Base-by-base conservation (phyloP, 2,888 invertebrate species). In the Ormia ochracea region DNA sequence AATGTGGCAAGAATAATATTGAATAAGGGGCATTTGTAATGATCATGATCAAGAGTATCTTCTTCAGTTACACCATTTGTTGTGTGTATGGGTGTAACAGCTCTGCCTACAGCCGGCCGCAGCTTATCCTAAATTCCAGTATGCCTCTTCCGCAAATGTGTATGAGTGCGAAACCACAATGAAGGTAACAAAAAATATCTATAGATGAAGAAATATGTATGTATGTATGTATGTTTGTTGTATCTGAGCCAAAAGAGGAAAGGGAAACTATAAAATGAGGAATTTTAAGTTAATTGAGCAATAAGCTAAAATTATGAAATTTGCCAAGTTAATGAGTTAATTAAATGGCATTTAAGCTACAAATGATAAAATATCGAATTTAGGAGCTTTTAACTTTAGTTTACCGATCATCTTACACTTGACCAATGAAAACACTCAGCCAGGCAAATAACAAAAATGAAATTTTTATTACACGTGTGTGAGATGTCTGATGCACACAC, bases 271-370 rank as follows among this genome's bases (percentile, higher is more conserved):
- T 80, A 76, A 80, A 80, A 66, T 66, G 54, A 68, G 70, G 72
- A 80, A 80, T 80, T 79, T 80, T 76, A 80, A 61, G 75, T 75
- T 75, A 80, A 80, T 80, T 80, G 75, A 80, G 75, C 79, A 66
- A 76, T 80, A 76, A 80, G 66, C 54, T 45, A 75, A 76, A 80
- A 79, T 75, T 75, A 79, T 75, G 74, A 79, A 74, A 75, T 75
- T 79, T 79, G 79, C 79, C 69, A 70, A 75, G 65, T 75, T 75
- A 79, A 79, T 79, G 69, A 79, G 74, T 74, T 79, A 75, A 79
- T 75, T 75, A 75, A 80, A 75, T 66, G 61, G 72, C 41, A 70
- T 76, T 80, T 75, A 80, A 75, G 54, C 72, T 72, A 68, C 75
- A 66, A 75, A 72, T 80, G 66, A 80, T 80, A 80, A 80, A 75